Evolutionary conservation across 2,888 invertebrate genomes (phyloP).

Genomic region (Melieria omissa): DNA sequence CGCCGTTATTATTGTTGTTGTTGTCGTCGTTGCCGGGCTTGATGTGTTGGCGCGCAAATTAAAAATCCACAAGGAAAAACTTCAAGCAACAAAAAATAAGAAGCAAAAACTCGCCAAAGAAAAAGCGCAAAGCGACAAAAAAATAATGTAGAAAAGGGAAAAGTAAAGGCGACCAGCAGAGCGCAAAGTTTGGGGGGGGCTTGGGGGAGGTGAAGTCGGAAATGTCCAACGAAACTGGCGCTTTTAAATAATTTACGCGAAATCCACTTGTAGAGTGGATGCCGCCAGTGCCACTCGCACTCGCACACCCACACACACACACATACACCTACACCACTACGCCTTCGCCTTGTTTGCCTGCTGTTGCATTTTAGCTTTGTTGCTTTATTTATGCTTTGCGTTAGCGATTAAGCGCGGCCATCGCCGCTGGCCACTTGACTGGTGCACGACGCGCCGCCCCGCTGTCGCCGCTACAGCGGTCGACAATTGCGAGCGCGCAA

Average conservation of each 20-base stretch:
- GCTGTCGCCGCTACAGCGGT: no score
- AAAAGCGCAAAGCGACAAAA: conserved; percentile 5
- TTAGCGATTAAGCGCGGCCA: no score
- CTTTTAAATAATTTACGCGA: conserved; percentile 59
- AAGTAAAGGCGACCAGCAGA: no score
- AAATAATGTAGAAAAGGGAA: not conserved
- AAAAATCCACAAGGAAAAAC: conserved; percentile 40
- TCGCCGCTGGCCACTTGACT: no score
- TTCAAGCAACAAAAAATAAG: conserved; percentile 5
- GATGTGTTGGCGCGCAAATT: conserved; percentile 49
- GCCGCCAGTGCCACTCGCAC: no score
- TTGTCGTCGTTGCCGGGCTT: no score
- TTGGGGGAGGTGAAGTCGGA: not conserved
- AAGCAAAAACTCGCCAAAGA: not conserved
- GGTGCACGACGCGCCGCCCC: no score
- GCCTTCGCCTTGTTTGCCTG: conserved; percentile 25
- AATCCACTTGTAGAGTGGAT: conserved; percentile 51
- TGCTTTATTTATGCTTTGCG: no score
- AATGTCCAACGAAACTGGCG: conserved; percentile 39
- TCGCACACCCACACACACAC: no score
- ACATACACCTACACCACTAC: no score
- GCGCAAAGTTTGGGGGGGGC: not conserved
- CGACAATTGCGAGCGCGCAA: no score
- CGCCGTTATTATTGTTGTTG: no score
- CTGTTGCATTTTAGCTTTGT: not conserved